Evolutionary conservation across 2,797 vertebrate species (phyloP), one percentile per base, ranked within the genome.

Genomic region (Esox lucius): DNA sequence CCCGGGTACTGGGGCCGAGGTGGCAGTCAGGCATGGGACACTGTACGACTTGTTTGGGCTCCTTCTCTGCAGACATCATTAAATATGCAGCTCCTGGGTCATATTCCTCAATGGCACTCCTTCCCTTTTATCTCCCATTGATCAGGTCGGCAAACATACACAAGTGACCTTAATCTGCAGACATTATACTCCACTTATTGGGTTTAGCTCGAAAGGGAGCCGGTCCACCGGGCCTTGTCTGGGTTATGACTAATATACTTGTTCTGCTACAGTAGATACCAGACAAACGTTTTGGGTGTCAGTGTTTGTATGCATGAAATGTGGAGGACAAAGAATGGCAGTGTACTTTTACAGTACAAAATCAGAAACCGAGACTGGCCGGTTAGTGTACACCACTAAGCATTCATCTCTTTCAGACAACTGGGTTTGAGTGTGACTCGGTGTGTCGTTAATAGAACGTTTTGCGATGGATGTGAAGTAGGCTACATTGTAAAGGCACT

Each of bases 81-180:
- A 94, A 94, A 93, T 92, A 94, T 94, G 93, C 81, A 94, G 87
- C 78, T 82, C 79, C n/a, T 83, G 78, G 81, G 85, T 91, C 79
- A 3, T 78, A 71, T 91, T 88, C 86, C 87, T 82, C 80, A 74
- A 76, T 79, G 73, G 85, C 87, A 78, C 24, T 90, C 82, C 59
- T 59, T 72, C 84, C 77, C 69, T 67, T 77, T 78, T 80, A 76
- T 81, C 70, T 77, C 28, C 22, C 74, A 90, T 87, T 84, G 88
- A 87, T 88, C 78, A 74, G 75, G 74, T 84, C 83, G 87, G 87
- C 86, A 87, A 88, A 87, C 87, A 90, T 84, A 86, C 86, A 86
- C 86, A 88, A 83, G 82, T 86, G 84, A 82, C 85, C 86, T 85
- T 83, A 86, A 86, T 86, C 82, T 86, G 73, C 83, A 75, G 73